Evolutionary conservation across 1,140 invertebrate genomes (phyloP).

Genomic region (Steinernema feltiae): DNA sequence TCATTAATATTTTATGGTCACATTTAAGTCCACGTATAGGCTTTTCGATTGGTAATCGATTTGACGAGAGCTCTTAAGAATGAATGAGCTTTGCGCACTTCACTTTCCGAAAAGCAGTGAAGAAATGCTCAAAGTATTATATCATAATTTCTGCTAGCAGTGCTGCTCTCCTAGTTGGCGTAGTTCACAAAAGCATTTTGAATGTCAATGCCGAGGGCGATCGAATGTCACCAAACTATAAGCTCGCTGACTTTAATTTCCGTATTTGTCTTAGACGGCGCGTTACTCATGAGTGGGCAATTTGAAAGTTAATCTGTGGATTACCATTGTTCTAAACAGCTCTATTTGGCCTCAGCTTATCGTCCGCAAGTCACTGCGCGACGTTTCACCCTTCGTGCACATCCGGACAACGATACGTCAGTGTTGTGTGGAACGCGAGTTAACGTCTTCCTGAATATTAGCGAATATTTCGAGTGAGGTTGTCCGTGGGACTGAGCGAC

Average conservation of each 20-base stretch:
- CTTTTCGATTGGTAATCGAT: not conserved
- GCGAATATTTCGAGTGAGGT: no score
- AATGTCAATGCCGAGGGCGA: not conserved
- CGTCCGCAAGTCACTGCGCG: not conserved
- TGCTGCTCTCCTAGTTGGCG: no score
- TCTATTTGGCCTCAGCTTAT: not conserved
- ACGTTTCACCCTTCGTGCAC: no score
- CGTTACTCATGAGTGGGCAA: not conserved
- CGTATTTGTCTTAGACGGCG: not conserved
- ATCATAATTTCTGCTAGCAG: not conserved
- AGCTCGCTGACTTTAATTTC: not conserved
- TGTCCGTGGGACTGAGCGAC: not conserved
- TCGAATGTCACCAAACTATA: not conserved
- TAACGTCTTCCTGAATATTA: not conserved
- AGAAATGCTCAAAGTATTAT: not conserved
- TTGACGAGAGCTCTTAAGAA: not conserved
- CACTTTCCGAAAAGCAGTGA: not conserved
- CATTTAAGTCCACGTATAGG: not conserved
- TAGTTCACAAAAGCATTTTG: no score
- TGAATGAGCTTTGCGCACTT: not conserved
- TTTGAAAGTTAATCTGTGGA: conserved; percentile 3
- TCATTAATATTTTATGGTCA: not conserved
- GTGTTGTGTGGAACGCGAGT: no score
- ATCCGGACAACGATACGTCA: no score
- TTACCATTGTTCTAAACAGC: not conserved